Evolutionary conservation across 2,113 vertebrate species (phyloP).

Genomic region (Oryzias woworae): DNA sequence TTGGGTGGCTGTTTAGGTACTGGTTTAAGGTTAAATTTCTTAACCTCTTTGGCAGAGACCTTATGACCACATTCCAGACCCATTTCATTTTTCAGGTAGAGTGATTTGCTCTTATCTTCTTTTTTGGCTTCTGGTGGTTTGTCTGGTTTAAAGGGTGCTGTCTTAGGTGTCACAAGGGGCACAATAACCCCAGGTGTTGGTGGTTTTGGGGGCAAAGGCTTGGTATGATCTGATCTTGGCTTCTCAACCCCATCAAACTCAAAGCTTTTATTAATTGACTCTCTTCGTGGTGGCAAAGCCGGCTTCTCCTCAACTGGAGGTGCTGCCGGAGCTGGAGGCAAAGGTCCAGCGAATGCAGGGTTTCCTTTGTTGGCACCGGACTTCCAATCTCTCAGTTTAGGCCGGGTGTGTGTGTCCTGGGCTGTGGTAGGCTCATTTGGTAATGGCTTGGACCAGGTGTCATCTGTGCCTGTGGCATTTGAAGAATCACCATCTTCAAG

Average conservation of each 20-base stretch:
- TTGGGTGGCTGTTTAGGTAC: constrained; percentile 87
- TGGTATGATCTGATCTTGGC: constrained; percentile 76
- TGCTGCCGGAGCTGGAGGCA: constrained; percentile 75
- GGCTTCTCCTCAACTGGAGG: constrained; percentile 89
- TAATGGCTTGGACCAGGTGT: constrained; percentile 86
- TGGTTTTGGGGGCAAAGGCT: constrained; percentile 87
- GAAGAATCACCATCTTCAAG: constrained; percentile 65
- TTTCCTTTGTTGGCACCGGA: constrained; percentile 70
- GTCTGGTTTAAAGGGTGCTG: constrained; percentile 74
- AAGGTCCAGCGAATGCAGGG: constrained; percentile 40
- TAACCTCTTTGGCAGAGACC: constrained; percentile 90
- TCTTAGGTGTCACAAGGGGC: constrained; percentile 83
- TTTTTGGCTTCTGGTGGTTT: constrained; percentile 84
- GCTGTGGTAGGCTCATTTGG: constrained; percentile 85
- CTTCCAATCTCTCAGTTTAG: constrained; percentile 89
- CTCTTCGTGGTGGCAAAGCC: constrained; percentile 89
- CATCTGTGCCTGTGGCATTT: constrained; percentile 59
- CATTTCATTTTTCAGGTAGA: constrained; percentile 92
- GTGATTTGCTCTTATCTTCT: constrained; percentile 90
- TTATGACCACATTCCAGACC: constrained; percentile 96
- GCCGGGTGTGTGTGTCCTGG: constrained; percentile 74
- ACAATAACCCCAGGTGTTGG: constrained; percentile 82
- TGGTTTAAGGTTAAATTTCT: constrained; percentile 93
- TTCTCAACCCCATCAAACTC: constrained; percentile 85
- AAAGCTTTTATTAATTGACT: constrained; percentile 91